Base-by-base conservation (phyloP, 2,888 invertebrate genomes). In the Cryptus viduatorius region DNA sequence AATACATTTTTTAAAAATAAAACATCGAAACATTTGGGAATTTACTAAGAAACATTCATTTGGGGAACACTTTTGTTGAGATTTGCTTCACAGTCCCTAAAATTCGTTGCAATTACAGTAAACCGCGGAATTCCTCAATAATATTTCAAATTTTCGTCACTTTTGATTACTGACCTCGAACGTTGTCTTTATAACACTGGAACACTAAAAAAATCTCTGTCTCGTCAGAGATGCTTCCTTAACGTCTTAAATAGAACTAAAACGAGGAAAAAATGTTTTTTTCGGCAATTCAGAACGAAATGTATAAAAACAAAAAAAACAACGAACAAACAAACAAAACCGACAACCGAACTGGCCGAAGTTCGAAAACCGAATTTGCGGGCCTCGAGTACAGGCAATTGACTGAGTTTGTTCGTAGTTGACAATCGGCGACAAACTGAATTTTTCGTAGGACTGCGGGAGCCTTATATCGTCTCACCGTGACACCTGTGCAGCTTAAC, bases 391-490 rank as follows among this genome's bases (percentile, higher is more conserved):
- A 24, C n/a, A 37, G 67, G 14, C 31, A 31, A 61, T 37, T 67
- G 46, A 42, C 31, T 42, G 46, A 37, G 72, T 92, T 98, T 98
- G 68, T 98, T 95, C 61, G 97, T 50, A 29, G 67, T 77, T 75
- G 78, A 78, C 65, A 75, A 78, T 68, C 73, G 59, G 85, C 82
- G 83, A 79, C 83, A 86, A 88, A 90, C 90, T 90, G 89, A 89
- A 83, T 81, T 83, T 37, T 82, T 78, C 65, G 82, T 85, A 79
- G 31, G 46, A 85, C 82, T 50, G 85, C 86, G 79, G 85, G 82
- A 81, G 86, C 89, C 89, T 90, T 90, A 90, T 90, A 90, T 90
- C 87, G 86, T 84, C 86, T 88, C 85, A 84, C 73, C 77, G 78
- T 73, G 83, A 79, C 87, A 89, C 85, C 86, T 88, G 86, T 81